Evolutionary conservation across 2,888 invertebrate species (phyloP), one percentile per base, ranked within the genome.

Genomic region (Drosophila gaucha): DNA sequence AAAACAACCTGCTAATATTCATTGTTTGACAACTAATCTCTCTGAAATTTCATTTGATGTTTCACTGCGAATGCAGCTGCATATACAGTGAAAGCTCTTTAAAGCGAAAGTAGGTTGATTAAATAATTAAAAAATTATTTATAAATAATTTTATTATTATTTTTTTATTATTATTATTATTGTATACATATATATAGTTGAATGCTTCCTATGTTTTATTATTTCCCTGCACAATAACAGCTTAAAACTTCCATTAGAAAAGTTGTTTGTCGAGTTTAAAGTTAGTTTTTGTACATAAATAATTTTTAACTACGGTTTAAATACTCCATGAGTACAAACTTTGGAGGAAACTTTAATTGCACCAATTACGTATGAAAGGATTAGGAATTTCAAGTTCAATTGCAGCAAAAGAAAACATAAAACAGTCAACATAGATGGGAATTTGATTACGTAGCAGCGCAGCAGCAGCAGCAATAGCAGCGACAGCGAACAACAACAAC

Each of bases 401-500:
- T 73, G 47, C 51, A 63, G 43, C 36, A 47, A 24, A 80, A 57
- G 54, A 62, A 50, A 67, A 50, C 51, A 60, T 59, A 54, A 22
- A 22, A 55, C 44, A 50, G 38, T 35, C 30, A 66, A 50, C 62
- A 71, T 77, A 76, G 69, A 80, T 69, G 57, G 43, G 59, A 71
- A 51, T 83, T 78, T 80, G 86, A 85, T 87, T 85, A 85, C 85
- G 85, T 85, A 87, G 87, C 85, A 69, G 65, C n/a, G n/a, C 36
- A 35, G 56, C 46, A 51, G 41, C 49, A 49, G 47, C 51, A 22
- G 22, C 22, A 22, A 22, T 22, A 22, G 22, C 22, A 22, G 5
- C 22, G 5, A 5, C 22, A 22, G 22, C 22, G 5, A 41, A 41
- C 20, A 28, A 39, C 39, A 71, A 44, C 49, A 66, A 60, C 59